A percentile compares a stretch with the other conserved stretches of the same genome.
Evolutionary conservation across 92 coral and sea anemone species (phyloP).

Genomic region (Diadumene lineata): DNA sequence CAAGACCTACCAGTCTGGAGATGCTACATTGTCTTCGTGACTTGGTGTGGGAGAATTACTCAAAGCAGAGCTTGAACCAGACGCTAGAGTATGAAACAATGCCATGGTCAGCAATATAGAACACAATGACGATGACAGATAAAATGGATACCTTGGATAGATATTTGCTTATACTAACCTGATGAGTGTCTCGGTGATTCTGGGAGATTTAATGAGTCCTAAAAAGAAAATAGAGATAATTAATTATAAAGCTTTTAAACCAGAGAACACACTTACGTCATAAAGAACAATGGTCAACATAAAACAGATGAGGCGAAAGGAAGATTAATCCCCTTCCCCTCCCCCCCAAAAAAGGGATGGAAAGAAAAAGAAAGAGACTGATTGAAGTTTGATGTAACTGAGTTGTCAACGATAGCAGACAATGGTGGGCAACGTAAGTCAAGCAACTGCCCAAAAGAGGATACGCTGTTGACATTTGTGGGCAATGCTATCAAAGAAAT

Average conservation of each 20-base stretch:
- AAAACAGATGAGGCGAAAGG: not conserved
- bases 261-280: not conserved
- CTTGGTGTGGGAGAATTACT: conserved; percentile 81
- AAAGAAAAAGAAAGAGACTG: too few species aligned
- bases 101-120: not conserved
- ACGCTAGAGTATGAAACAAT: conserved; percentile 3
- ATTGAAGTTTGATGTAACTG: too few species aligned
- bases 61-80: conserved; percentile 82
- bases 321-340: too few species aligned
- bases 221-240: conserved; percentile 5
- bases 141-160: not conserved
- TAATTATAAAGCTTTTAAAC: too few species aligned
- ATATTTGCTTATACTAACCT: conserved; percentile 45
- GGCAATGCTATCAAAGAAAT: too few species aligned
- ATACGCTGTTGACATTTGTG: too few species aligned
- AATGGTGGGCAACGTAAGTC: too few species aligned
- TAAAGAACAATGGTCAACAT: not conserved
- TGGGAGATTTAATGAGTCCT: conserved; percentile 79
- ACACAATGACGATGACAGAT: not conserved
- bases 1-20: conserved; percentile 76
- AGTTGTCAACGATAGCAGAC: too few species aligned
- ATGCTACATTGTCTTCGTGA: conserved; percentile 74
- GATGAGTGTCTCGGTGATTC: conserved; percentile 85
- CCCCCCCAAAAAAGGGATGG: too few species aligned
- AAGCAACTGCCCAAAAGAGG: too few species aligned